Evolutionary conservation across 2,888 invertebrate genomes (phyloP), one percentile per base, ranked within the genome.

Genomic region (Lamproptera curius): DNA sequence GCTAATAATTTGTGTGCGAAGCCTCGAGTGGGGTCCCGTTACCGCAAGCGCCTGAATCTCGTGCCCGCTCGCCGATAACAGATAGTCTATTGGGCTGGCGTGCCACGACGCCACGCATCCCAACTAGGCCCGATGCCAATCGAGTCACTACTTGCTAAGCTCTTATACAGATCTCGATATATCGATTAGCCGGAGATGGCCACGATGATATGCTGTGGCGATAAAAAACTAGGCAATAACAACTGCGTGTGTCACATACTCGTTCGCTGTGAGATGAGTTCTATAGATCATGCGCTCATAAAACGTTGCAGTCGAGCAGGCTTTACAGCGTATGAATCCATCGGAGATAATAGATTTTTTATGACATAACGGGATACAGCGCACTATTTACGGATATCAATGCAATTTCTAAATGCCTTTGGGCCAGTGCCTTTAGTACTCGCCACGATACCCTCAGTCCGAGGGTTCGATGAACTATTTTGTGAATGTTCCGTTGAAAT

Each of bases 1-100:
- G 73, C 76, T 76, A 83, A 83, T 83, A 84, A 85, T 86, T 84
- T 82, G 85, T 83, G 84, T 84, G 83, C 82, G 75, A 66, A 81
- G 75, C 79, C 73, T 76, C 67, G 76, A 62, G 69, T 73, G 68
- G 60, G 59, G 64, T 85, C 76, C 85, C 85, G 86, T 85, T 86
- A 86, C 62, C 61, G 68, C 65, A 66, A 71, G 72, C 70, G 76
- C 67, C 74, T 76, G 79, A 80, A 80, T 79, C 74, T 78, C 58
- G 65, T 65, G 69, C 41, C 67, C 70, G 69, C 73, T 76, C 67
- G 61, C 63, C 59, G 67, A 69, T 74, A 69, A 68, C 66, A 63
- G 62, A 45, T 40, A 52, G 10, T 31, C 38, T 14, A 28, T 9
- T 28, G 11, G 14, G 9, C 26, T 38, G 31, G 26, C 39, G 39